phyloP scores from a whole-genome alignment of 1,140 invertebrate species.

The Hycleus cichorii region DNA sequence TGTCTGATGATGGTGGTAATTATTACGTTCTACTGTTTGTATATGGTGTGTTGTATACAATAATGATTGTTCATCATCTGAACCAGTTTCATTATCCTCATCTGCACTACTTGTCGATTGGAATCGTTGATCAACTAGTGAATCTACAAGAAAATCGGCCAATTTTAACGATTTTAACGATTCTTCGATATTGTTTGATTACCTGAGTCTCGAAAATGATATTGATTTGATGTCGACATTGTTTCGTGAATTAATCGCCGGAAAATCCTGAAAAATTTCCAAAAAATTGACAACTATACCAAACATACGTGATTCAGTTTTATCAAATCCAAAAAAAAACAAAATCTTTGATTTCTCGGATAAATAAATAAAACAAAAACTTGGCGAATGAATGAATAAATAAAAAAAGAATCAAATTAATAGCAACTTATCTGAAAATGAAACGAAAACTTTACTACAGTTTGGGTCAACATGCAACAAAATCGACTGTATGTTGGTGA shows the following conservation, averaged over 20 bases:
- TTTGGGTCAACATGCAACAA: too few species aligned
- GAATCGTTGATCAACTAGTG: slow-evolving; percentile 26
- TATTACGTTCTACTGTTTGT: slow-evolving; percentile 12
- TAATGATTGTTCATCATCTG: slow-evolving; percentile 32
- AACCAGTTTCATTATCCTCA: slow-evolving; percentile 34
- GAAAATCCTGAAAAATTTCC: background rate
- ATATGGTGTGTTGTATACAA: slow-evolving; percentile 32
- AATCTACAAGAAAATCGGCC: background rate
- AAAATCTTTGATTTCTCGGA: slow-evolving; percentile 2
- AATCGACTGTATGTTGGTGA: too few species aligned
- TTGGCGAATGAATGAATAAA: too few species aligned
- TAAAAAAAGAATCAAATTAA: too few species aligned
- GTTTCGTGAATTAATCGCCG: background rate
- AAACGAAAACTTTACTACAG: too few species aligned
- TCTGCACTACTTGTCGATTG: slow-evolving; percentile 36
- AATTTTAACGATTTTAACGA: background rate
- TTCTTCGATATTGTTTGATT: background rate
- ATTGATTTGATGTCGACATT: slow-evolving; percentile 19
- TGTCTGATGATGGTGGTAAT: slow-evolving; percentile 19
- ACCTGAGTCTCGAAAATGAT: slow-evolving; percentile 19
- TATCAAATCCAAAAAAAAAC: background rate
- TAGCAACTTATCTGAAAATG: too few species aligned
- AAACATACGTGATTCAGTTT: slow-evolving; percentile 2
- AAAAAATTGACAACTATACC: slow-evolving; percentile 2
- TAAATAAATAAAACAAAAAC: background rate